Evolutionary conservation across 2,888 invertebrate genomes (phyloP).

Genomic region (Drosophila atripex): DNA sequence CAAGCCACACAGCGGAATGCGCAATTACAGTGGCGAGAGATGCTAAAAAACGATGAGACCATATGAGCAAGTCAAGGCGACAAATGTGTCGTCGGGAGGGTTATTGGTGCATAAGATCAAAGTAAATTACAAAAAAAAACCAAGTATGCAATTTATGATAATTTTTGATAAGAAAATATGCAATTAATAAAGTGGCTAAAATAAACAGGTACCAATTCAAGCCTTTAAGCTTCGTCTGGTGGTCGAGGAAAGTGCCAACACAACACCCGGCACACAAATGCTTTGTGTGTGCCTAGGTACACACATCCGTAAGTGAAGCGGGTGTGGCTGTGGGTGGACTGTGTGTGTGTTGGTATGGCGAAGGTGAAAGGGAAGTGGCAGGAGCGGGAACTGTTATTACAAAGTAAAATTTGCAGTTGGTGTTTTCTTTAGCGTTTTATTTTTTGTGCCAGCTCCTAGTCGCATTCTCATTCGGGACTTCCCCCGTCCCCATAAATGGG

Average conservation of each 20-base stretch:
- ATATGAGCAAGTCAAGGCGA: constrained; percentile 38
- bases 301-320: constrained; percentile 3
- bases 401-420: constrained; percentile 51
- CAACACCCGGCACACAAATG: constrained; percentile 35
- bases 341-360: not conserved
- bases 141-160: not conserved
- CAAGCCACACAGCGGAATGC: constrained; percentile 48
- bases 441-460: constrained; percentile 13
- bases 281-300: constrained; percentile 25
- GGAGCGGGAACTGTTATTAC: constrained; percentile 41
- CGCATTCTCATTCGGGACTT: not conserved
- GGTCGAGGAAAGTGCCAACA: constrained; percentile 14
- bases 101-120: not conserved
- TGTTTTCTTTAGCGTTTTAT: constrained; percentile 42
- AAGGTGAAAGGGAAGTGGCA: constrained; percentile 9
- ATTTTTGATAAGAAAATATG: no score
- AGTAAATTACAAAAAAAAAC: not conserved
- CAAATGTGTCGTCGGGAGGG: constrained; percentile 9
- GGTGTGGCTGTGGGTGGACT: not conserved
- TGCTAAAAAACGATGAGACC: constrained; percentile 32
- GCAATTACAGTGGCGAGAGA: constrained; percentile 47
- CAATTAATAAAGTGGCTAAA: no score
- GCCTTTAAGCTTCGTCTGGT: constrained; percentile 15
- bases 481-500: no score
- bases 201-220: not conserved